These are phyloP conservation scores for Spialia ferax DNA, from an alignment of 2,888 invertebrate species.

Conservation along the genomic window DNA sequence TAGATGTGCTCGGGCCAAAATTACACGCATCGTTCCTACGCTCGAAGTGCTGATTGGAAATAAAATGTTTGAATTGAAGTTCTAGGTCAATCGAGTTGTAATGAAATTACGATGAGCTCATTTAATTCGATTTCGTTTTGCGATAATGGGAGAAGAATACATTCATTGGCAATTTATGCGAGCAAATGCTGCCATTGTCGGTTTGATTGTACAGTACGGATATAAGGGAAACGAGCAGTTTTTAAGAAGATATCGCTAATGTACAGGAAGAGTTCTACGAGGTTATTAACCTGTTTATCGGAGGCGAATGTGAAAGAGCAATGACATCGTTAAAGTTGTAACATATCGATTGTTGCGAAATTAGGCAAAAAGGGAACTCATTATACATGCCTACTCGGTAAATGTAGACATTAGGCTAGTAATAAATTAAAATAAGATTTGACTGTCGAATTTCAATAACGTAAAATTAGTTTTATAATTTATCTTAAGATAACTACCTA, in stretches of 20 bases:
- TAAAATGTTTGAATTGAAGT: slow-evolving; percentile 22
- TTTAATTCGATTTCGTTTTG: slow-evolving; percentile 53
- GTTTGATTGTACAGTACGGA: slow-evolving; percentile 32
- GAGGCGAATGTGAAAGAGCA: slow-evolving; percentile 6
- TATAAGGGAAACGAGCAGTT: slow-evolving; percentile 42
- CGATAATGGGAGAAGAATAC: slow-evolving; percentile 46
- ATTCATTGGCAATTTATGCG: slow-evolving; percentile 56
- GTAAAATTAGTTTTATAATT: too few relatives aligned
- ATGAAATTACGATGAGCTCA: slow-evolving; percentile 45
- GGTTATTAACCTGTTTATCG: slow-evolving; percentile 53
- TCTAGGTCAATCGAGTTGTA: slow-evolving; percentile 28
- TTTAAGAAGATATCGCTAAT: slow-evolving; percentile 30
- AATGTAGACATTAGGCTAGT: too few relatives aligned
- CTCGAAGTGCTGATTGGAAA: slow-evolving; percentile 7
- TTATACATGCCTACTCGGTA: too few relatives aligned
- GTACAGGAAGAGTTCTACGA: slow-evolving; percentile 35
- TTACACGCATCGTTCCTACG: background rate
- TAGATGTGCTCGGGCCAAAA: background rate
- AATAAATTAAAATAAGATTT: too few relatives aligned
- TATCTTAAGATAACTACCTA: too few relatives aligned
- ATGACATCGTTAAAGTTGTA: slow-evolving; percentile 13
- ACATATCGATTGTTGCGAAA: too few relatives aligned
- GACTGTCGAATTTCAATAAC: background rate
- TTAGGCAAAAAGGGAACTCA: too few relatives aligned
- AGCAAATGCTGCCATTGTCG: slow-evolving; percentile 52